phyloP scores from a whole-genome alignment of 2,888 invertebrate genomes.

The Epirrhoe tristata region DNA sequence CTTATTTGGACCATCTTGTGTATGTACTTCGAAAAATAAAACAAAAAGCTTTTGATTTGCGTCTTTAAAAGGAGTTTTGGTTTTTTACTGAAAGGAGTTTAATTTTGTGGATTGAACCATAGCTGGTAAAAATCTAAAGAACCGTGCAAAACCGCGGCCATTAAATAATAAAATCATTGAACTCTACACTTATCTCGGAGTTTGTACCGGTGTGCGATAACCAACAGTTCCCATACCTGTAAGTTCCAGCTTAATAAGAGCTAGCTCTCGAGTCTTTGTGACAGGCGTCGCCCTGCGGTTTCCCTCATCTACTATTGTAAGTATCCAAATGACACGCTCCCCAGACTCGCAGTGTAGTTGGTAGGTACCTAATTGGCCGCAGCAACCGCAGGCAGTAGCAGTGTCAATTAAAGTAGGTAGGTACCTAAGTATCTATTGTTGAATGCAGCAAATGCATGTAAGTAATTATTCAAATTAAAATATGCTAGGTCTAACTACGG shows the following conservation, averaged over 20 bases:
- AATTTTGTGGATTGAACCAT: neutral
- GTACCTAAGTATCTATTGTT: no score
- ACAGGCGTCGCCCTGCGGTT: slow-evolving; percentile 15
- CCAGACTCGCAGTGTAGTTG: neutral
- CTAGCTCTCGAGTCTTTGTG: slow-evolving; percentile 22
- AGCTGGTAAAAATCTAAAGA: neutral
- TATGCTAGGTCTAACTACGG: no score
- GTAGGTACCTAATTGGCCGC: neutral
- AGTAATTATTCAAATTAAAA: no score
- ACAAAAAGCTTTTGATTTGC: no score
- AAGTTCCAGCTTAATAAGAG: slow-evolving; percentile 6
- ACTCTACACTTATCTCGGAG: slow-evolving; percentile 6
- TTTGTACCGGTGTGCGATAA: neutral
- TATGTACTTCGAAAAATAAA: no score
- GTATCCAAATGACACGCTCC: slow-evolving; percentile 15
- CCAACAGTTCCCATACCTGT: neutral
- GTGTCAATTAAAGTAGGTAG: neutral
- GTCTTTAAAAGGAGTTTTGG: no score
- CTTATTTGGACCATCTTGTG: no score
- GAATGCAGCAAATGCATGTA: no score
- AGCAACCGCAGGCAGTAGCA: neutral
- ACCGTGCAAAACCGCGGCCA: neutral
- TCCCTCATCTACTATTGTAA: slow-evolving; percentile 20
- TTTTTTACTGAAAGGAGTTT: no score
- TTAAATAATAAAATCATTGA: no score